Evolutionary conservation across 1,140 invertebrate genomes (phyloP).

Genomic region (Drosophila sucinea): DNA sequence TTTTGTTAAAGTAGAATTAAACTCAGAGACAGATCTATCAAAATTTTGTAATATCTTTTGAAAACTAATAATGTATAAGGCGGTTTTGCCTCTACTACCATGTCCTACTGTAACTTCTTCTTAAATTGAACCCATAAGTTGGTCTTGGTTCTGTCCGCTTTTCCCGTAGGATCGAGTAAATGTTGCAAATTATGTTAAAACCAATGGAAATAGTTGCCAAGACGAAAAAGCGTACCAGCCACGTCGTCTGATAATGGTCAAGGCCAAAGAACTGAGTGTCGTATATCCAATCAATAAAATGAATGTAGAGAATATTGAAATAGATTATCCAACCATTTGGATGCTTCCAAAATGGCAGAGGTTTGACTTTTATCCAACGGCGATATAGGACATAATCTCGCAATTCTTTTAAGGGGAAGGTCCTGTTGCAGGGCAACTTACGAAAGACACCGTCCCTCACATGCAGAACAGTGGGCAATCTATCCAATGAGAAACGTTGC

Average conservation of each 20-base stretch:
- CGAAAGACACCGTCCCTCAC: constrained; percentile 32
- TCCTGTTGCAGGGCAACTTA: neutral
- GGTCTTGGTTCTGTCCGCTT: neutral
- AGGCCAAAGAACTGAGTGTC: neutral
- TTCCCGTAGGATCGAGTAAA: neutral
- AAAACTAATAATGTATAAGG: too few species aligned
- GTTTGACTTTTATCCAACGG: neutral
- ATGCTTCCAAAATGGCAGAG: constrained; percentile 15
- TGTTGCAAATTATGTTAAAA: neutral
- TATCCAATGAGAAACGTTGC: constrained; percentile 15
- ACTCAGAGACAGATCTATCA: too few species aligned
- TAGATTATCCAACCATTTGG: constrained; percentile 13
- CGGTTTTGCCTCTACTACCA: too few species aligned
- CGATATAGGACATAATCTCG: neutral
- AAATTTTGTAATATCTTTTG: too few species aligned
- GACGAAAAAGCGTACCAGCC: constrained; percentile 5
- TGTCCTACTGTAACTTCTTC: too few species aligned
- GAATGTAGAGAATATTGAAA: neutral
- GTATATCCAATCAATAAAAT: constrained; percentile 6
- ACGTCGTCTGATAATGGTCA: constrained; percentile 8
- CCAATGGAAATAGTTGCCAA: neutral
- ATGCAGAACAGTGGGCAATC: constrained; percentile 25
- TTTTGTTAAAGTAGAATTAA: too few species aligned
- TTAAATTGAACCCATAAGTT: too few species aligned
- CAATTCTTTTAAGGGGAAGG: constrained; percentile 7